Conservation (phyloP, 2,888 invertebrate genomes). For the Steinernema hermaphroditum region DNA sequence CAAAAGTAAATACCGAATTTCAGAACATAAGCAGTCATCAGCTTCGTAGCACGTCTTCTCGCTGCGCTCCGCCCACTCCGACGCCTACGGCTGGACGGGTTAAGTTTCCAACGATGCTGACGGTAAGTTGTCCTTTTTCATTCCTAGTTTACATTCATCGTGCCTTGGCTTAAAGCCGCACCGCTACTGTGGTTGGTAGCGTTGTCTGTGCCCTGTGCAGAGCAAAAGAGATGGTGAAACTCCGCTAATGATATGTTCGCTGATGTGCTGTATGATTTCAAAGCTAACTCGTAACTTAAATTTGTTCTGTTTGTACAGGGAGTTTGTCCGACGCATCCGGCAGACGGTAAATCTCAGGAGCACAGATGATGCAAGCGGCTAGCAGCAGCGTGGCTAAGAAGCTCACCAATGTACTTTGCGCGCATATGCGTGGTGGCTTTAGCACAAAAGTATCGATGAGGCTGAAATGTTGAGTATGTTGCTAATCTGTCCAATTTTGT, state of each 20-base stretch:
- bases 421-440: slow-evolving; percentile 17
- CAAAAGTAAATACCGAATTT: no score
- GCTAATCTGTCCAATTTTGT: background rate
- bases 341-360: slow-evolving; percentile 10
- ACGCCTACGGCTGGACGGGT: background rate
- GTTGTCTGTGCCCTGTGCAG: background rate
- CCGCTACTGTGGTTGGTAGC: slow-evolving; percentile 25
- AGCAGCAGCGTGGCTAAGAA: background rate
- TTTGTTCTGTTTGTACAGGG: slow-evolving; percentile 15
- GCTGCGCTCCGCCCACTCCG: no score
- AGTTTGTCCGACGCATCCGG: slow-evolving; percentile 14
- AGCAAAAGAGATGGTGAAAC: background rate
- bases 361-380: slow-evolving; percentile 30
- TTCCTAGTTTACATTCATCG: background rate
- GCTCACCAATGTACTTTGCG: slow-evolving; percentile 21
- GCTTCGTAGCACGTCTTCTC: no score
- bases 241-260: background rate
- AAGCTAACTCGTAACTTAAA: background rate
- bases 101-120: slow-evolving; percentile 7
- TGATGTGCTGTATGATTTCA: slow-evolving; percentile 11
- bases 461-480: background rate
- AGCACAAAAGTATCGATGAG: background rate
- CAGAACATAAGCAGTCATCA: no score
- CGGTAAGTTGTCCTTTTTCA: background rate
- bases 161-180: slow-evolving; percentile 7